phyloP scores from a whole-genome alignment of 2,113 vertebrate species.

The Tetrax tetrax region DNA sequence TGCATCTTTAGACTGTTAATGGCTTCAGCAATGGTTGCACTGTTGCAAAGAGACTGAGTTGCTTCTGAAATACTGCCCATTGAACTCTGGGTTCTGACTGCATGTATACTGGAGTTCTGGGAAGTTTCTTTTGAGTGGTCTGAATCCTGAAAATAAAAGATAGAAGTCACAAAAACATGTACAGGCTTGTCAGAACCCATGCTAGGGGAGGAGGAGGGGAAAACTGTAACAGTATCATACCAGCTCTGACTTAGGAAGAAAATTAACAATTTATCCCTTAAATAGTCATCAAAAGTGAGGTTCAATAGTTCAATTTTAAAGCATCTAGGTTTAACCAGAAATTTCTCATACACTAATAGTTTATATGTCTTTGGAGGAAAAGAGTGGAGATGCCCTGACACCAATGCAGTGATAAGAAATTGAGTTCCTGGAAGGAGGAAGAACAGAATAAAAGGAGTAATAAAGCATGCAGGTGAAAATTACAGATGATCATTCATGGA shows the following conservation, averaged over 20 bases:
- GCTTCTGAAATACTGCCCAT: neutral
- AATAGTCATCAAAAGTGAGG: neutral
- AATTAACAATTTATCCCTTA: neutral
- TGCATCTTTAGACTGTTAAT: constrained; percentile 87
- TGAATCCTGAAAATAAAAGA: constrained; percentile 54
- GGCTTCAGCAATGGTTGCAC: constrained; percentile 69
- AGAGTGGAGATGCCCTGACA: neutral
- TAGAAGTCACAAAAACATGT: neutral
- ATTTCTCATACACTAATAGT: neutral
- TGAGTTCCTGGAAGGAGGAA: neutral
- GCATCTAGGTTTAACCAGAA: neutral
- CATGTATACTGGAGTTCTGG: neutral
- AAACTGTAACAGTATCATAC: neutral
- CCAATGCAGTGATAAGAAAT: neutral
- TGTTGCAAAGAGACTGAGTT: neutral
- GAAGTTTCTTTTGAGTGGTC: constrained; percentile 56
- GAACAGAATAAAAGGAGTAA: neutral
- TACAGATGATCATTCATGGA: neutral
- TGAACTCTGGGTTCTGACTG: neutral
- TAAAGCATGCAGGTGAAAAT: neutral
- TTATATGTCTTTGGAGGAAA: neutral
- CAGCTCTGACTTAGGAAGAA: neutral
- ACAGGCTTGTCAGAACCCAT: neutral
- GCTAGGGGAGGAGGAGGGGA: neutral
- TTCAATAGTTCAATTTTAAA: neutral